Evolutionary conservation across 2,888 invertebrate species (phyloP), one percentile per base, ranked within the genome.

Genomic region (Polydesmus complanatus): DNA sequence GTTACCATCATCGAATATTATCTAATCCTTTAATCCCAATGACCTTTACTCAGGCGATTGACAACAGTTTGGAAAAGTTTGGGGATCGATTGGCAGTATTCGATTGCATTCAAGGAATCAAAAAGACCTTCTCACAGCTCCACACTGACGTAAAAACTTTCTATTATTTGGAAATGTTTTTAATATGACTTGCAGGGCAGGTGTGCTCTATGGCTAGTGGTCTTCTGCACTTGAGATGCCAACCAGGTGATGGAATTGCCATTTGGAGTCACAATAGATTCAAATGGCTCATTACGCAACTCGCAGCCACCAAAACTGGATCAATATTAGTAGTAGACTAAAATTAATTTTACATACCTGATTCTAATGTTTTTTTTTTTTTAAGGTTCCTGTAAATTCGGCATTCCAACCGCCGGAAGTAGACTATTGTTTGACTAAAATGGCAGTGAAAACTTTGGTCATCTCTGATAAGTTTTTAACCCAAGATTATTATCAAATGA

Each of bases 381-480:
- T n/a, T n/a, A n/a, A 84, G 77, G 88, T 88, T 11, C 83, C 83
- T 61, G 78, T 91, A 37, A 92, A 93, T 72, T 84, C 90, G 0
- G 80, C 81, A 0, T 88, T 85, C 70, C 80, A 83, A 70, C 75
- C 78, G 0, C 72, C 75, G 11, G 92, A 93, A 71, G 67, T 91
- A 1, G 77, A 81, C 56, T 86, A 83, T 70, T 83, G 83, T 58
- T 70, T 92, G 18, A 79, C 82, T 47, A 86, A 86, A 74, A 86
- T 85, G 0, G 79, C 78, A 1, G 77, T 83, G 0, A 83, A 82
- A 68, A 83, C 82, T 0, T 70, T 90, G 2, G 72, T 91, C 1
- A 77, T 82, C 1, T 79, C 83, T 0, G 80, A 81, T 54, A 72
- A 69, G 1, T 84, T 81, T 69, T 83, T 81, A 70, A 77, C 75